Evolutionary conservation across 1,140 invertebrate species (phyloP), one percentile per base, ranked within the genome.

Genomic region (Trichomalopsis sarcophagae): DNA sequence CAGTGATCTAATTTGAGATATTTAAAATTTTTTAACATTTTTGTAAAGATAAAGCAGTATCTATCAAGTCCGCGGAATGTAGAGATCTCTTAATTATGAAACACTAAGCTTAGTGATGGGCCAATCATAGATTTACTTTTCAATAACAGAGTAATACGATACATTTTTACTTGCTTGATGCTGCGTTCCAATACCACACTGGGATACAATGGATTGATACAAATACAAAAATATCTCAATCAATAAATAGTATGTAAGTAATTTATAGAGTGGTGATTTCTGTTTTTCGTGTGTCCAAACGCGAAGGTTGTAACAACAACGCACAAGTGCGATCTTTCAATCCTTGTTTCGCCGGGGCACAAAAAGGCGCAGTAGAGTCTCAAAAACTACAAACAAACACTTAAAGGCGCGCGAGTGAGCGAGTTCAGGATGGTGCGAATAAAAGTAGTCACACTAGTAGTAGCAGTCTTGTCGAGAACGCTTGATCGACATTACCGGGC

Each of bases 401-500:
- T 62, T 71, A 71, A 71, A 71, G 30, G 68, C 30, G 68, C 10
- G 30, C 30, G 27, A 33, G 68, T 71, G 68, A 71, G 4, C 55
- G 7, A 62, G 55, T 62, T 62, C 55, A 62, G 55, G 55, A n/a
- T 62, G 55, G 55, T 62, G 55, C 55, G 55, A 62, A 21, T 62
- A 62, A 62, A 62, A 62, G 55, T 62, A 62, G 55, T 62, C 55
- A 62, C 55, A 6, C 55, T 62, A 62, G 55, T 62, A n/a, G 55
- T 62, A 62, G 55, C 17, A 62, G 55, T 62, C 55, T 62, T 62
- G 55, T 62, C 55, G 55, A 62, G 55, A 71, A 71, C 23, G 68
- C 68, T 71, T 71, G 68, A 71, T 27, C 89, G 83, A 91, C 91
- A 92, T 27, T 93, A 95, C 95, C 94, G 93, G 94, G 94, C 88